A percentile compares a stretch with the other conserved stretches of the same genome.
These are phyloP conservation scores for Zygaena filipendulae DNA, from an alignment of 2,888 invertebrate genomes.

Conservation along the genomic window DNA sequence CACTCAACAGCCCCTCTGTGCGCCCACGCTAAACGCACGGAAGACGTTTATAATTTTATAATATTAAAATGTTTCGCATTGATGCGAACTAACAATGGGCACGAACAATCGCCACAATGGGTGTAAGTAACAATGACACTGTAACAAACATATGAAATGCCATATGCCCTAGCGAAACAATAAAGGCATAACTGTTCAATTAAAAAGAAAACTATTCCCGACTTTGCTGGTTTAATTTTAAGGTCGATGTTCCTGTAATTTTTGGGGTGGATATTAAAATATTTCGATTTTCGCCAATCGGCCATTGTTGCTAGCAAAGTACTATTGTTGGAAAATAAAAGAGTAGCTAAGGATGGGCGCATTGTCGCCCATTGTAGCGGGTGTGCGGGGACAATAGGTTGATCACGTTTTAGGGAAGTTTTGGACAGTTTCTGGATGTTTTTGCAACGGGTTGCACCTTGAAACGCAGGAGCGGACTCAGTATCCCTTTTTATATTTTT, in stretches of 20 bases:
- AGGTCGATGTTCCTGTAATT: no score
- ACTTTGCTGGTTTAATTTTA: no score
- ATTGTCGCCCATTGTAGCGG: conserved; percentile 59
- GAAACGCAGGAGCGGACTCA: conserved; percentile 34
- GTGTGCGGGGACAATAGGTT: conserved; percentile 55
- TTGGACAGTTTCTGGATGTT: conserved; percentile 61
- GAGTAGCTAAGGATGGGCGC: conserved; percentile 62
- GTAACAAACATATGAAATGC: conserved; percentile 62
- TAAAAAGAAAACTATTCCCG: no score
- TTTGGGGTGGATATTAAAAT: neutral
- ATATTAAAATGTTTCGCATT: conserved; percentile 69
- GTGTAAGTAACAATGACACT: conserved; percentile 66
- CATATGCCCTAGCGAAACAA: conserved; percentile 23
- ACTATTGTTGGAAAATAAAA: conserved; percentile 57
- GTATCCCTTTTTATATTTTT: no score
- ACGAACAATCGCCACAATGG: conserved; percentile 59
- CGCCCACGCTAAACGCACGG: conserved; percentile 31
- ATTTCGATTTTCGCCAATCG: conserved; percentile 5
- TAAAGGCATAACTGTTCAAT: conserved; percentile 19
- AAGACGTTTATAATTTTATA: conserved; percentile 67
- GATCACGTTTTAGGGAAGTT: conserved; percentile 61
- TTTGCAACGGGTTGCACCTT: conserved; percentile 68
- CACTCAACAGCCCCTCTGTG: conserved; percentile 20
- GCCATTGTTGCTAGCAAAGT: conserved; percentile 54
- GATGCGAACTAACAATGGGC: conserved; percentile 46